These are phyloP conservation scores for Pteria penguin DNA, from an alignment of 2,888 invertebrate species.

Conservation along the genomic window DNA sequence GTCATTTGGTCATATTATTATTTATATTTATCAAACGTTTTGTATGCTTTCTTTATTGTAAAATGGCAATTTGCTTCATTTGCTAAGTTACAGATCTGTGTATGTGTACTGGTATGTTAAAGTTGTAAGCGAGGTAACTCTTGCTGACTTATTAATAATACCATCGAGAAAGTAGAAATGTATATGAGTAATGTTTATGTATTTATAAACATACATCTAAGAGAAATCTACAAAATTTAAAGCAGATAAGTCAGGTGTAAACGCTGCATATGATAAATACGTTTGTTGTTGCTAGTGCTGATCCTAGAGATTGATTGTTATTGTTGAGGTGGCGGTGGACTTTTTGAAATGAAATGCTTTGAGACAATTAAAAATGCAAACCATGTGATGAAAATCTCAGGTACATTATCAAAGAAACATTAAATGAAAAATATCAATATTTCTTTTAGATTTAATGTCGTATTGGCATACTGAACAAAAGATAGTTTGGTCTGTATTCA, in stretches of 20 bases:
- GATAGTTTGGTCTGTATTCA: neutral
- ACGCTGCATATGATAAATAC: neutral
- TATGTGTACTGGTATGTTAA: too few relatives aligned
- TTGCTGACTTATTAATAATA: too few relatives aligned
- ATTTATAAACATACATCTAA: too few relatives aligned
- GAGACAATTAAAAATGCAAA: neutral
- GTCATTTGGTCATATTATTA: too few relatives aligned
- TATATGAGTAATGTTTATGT: too few relatives aligned
- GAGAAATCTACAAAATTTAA: neutral
- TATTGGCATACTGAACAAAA: neutral
- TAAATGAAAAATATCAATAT: neutral
- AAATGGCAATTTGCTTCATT: too few relatives aligned
- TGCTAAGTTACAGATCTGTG: too few relatives aligned
- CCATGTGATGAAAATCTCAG: neutral
- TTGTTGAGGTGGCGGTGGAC: constrained; percentile 14
- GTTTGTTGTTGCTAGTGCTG: constrained; percentile 17
- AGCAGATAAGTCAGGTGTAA: neutral
- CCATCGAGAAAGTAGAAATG: too few relatives aligned
- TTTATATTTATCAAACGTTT: too few relatives aligned
- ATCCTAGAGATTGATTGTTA: constrained; percentile 1
- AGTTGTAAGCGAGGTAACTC: too few relatives aligned
- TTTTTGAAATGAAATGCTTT: constrained; percentile 3
- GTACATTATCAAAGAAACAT: neutral
- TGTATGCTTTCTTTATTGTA: too few relatives aligned
- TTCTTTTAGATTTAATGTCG: neutral